Evolutionary conservation across 2,113 vertebrate species (phyloP), one percentile per base, ranked within the genome.

Genomic region (Myotis yumanensis): DNA sequence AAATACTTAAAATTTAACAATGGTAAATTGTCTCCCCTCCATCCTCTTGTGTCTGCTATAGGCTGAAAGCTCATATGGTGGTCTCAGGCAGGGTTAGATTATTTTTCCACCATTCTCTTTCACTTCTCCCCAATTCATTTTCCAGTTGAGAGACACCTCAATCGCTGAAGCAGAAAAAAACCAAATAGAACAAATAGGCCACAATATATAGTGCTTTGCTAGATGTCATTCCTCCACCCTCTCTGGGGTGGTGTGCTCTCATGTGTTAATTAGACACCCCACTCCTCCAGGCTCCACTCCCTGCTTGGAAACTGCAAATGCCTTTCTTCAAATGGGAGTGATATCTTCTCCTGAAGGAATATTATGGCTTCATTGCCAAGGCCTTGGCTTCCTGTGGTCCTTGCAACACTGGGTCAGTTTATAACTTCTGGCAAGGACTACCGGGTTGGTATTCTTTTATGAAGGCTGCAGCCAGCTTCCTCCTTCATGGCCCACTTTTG

Each of bases 1-100:
- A 32, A 94, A 28, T 81, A 28, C 7, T 83, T 86, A 90, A 72
- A n/a, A 48, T 25, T 73, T 51, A 90, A 86, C 37, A 40, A 77
- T 20, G 7, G 17, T 59, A 43, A 69, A 35, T 35, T 20, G 1
- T 17, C 2, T 52, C 6, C 54, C 12, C 4, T 54, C 23, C 2
- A 35, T 5, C 16, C n/a, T 46, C 7, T 28, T 79, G 30, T 12
- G 5, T 51, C 14, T 43, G 17, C 3, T 54, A 2, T 32, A 82
- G 40, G 6, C 30, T 73, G 23, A 32, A 91, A 89, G 20, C 72
- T 54, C 48, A 18, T 23, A 52, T 18, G 7, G 30, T 80, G 22
- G 17, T 22, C 4, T 30, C 71, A 15, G 4, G n/a, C 69, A 40
- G 40, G 4, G 14, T 68, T 75, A 5, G 1, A 11, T 83, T 40